Base-by-base conservation (phyloP, 2,888 invertebrate genomes). In the Drosophila flavopinicola region DNA sequence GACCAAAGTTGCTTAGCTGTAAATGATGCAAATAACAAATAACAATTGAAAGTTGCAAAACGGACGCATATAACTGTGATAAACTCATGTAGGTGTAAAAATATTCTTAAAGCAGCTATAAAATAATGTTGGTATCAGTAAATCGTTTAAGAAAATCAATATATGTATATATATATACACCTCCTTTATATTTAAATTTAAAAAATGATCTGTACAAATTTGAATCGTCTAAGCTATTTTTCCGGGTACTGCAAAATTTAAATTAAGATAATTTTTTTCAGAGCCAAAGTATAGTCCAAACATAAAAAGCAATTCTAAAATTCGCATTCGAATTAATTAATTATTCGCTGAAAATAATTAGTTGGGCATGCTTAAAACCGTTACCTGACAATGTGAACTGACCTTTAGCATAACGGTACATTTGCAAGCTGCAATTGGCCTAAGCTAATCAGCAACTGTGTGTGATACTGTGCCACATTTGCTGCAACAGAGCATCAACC, bases 391-490 rank as follows among this genome's bases (percentile, higher is more conserved):
- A 17, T 15, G 11, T 33, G 11, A 37, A 42, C 15, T 20, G 7
- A 11, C 6, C 38, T 51, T 44, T 17, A 13, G 29, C 7, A 24
- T 20, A 51, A 24, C 29, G 25, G 29, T 23, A 25, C 33, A 47
- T 35, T 53, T 27, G 25, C 47, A 42, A 30, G 17, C 9, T 30
- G 38, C 29, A 41, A 52, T 64, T 71, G 48, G 45, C 44, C 37
- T 33, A 49, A 44, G 74, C 71, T 71, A 71, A 71, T 71, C 74
- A 68, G 57, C 2, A 42, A 39, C 45, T 54, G 37, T 57, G 68
- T 57, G 57, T 38, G 45, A 47, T 48, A 25, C 48, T 57, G 68
- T 57, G 57, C 38, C 49, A 47, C 52, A 25, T 48, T 41, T 57
- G 35, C 44, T 32, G 48, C 64, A 58, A 53, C 57, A 54, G 58